Percentiles rank a stretch among this genome's conserved stretches.
These are phyloP conservation scores for Pseudomyrmex flavicornis DNA, from an alignment of 1,140 invertebrate genomes.

Conservation along the genomic window DNA sequence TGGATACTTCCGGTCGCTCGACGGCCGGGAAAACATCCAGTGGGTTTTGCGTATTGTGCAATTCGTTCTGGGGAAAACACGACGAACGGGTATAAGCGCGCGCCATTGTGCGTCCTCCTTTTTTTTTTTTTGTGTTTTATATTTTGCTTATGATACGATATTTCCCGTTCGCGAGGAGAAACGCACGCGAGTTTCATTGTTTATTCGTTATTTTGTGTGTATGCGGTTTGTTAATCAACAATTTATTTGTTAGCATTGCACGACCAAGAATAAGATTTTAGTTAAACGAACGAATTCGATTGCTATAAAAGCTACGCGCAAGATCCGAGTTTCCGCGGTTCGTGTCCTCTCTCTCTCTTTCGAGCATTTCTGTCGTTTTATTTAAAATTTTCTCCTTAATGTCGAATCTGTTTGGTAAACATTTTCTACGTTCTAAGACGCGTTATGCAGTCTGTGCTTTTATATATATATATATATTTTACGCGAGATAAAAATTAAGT, in stretches of 20 bases:
- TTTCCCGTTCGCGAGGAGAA: conserved; percentile 7
- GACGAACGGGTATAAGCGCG: conserved; percentile 25
- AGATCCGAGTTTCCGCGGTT: background rate
- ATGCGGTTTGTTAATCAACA: conserved; percentile 18
- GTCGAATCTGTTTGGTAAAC: background rate
- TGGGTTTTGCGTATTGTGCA: conserved; percentile 53
- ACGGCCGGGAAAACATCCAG: conserved; percentile 43
- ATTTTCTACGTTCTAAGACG: background rate
- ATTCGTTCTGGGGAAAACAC: conserved; percentile 38
- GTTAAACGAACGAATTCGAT: conserved; percentile 1
- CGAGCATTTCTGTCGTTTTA: background rate
- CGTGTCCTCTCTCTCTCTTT: background rate
- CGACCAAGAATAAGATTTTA: background rate
- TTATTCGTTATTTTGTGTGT: background rate
- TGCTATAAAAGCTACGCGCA: background rate
- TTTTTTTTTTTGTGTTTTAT: conserved; percentile 17
- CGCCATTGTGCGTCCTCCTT: conserved; percentile 16
- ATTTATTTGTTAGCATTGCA: conserved; percentile 17
- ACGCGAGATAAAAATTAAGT: background rate
- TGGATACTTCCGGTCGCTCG: conserved; percentile 45
- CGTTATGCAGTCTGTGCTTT: background rate
- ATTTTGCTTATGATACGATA: conserved; percentile 39
- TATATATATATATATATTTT: background rate
- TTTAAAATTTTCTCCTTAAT: background rate
- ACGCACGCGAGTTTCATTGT: conserved; percentile 10